A percentile compares a stretch with the other conserved stretches of the same genome.
Conservation (phyloP, 2,888 invertebrate species). For the Mechanitis messenoides region DNA sequence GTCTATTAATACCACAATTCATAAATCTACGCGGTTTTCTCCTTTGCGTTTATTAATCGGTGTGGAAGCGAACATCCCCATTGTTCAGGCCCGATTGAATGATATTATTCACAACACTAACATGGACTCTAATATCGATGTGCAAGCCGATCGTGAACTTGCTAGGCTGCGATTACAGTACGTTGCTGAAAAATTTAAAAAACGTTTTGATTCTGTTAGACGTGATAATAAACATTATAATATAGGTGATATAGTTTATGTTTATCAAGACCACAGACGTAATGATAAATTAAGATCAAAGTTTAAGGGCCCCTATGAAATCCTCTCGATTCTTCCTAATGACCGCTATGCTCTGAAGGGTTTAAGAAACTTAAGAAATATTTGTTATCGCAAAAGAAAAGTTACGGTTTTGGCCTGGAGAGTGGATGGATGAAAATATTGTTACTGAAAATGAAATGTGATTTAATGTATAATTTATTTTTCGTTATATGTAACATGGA, state of each 20-base stretch:
- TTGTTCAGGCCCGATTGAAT: neutral
- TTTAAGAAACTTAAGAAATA: conserved; percentile 15
- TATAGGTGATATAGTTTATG: conserved; percentile 14
- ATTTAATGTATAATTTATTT: too few species aligned
- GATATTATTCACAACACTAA: too few species aligned
- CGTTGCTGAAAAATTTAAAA: too few species aligned
- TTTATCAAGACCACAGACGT: conserved; percentile 13
- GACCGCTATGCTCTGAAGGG: conserved; percentile 19
- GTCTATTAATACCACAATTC: conserved; percentile 33
- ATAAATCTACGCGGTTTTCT: conserved; percentile 32
- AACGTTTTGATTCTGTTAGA: too few species aligned
- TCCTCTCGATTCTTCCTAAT: conserved; percentile 10
- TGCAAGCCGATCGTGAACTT: too few species aligned
- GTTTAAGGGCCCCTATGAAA: conserved; percentile 25
- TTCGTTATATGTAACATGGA: too few species aligned
- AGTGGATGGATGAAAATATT: conserved; percentile 14
- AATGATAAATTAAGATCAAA: conserved; percentile 18
- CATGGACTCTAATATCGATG: too few species aligned
- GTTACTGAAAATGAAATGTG: neutral
- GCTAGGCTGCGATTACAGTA: too few species aligned
- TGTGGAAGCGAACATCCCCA: conserved; percentile 23
- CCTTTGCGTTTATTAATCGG: conserved; percentile 28
- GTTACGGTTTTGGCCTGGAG: conserved; percentile 20
- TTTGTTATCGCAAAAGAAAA: conserved; percentile 20
- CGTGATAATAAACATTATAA: too few species aligned